phyloP scores from a whole-genome alignment of 2,113 vertebrate species.

The Stigmatopora argus region DNA sequence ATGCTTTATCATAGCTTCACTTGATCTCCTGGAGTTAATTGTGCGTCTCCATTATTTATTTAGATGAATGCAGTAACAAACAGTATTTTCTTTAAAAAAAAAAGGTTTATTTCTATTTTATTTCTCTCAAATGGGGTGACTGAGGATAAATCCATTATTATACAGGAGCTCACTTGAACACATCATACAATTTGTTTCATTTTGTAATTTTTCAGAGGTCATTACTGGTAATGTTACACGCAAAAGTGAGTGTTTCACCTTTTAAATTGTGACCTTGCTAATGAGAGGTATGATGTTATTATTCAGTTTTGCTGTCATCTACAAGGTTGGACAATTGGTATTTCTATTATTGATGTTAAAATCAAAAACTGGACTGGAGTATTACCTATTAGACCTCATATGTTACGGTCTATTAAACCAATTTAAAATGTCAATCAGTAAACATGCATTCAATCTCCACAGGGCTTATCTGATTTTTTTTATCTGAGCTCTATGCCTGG shows the following conservation, averaged over 20 bases:
- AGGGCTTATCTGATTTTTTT: too few relatives aligned
- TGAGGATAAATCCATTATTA: slow-evolving; percentile 29
- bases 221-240: not conserved
- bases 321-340: not conserved
- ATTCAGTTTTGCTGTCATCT: not conserved
- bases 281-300: not conserved
- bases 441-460: not conserved
- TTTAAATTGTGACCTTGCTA: not conserved
- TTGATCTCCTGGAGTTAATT: slow-evolving; percentile 22
- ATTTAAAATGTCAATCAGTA: not conserved
- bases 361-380: not conserved
- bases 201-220: not conserved
- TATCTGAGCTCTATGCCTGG: too few relatives aligned
- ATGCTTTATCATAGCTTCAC: slow-evolving; percentile 16
- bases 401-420: not conserved
- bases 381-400: not conserved
- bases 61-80: slow-evolving; percentile 17
- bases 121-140: slow-evolving; percentile 33
- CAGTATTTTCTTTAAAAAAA: slow-evolving; percentile 32
- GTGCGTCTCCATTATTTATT: not conserved
- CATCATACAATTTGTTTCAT: not conserved
- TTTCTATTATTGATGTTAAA: not conserved
- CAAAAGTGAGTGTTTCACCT: not conserved
- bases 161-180: slow-evolving; percentile 7
- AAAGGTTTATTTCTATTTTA: slow-evolving; percentile 10